Percentiles rank a stretch among this genome's conserved stretches.
These are phyloP conservation scores for Corvus cornix DNA, from an alignment of 2,113 vertebrate genomes.

Conservation along the genomic window DNA sequence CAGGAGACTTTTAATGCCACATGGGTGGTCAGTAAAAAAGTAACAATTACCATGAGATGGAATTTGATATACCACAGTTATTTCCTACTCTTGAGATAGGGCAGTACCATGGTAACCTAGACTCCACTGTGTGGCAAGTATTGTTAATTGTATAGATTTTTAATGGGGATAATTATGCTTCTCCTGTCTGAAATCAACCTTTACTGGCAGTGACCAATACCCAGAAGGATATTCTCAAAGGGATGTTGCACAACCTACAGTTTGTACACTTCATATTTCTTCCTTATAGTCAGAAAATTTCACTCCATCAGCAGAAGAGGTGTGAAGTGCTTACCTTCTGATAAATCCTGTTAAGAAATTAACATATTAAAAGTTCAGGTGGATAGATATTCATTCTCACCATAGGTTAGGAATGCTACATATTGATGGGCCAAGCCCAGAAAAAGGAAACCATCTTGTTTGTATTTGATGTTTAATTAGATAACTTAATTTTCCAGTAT, in stretches of 20 bases:
- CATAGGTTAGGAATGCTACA: background rate
- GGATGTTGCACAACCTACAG: background rate
- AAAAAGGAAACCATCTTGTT: background rate
- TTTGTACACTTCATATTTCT: background rate
- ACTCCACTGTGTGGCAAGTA: background rate
- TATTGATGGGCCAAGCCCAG: background rate
- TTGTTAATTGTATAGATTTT: slow-evolving; percentile 34
- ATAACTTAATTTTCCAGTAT: background rate
- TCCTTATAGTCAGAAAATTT: background rate
- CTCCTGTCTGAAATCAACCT: slow-evolving; percentile 21
- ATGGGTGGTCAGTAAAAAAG: slow-evolving; percentile 46
- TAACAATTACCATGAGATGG: slow-evolving; percentile 46
- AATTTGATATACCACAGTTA: slow-evolving; percentile 36
- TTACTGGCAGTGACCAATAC: slow-evolving; percentile 25
- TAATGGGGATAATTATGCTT: slow-evolving; percentile 28
- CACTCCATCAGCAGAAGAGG: background rate
- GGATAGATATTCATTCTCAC: background rate
- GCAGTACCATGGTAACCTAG: slow-evolving; percentile 54
- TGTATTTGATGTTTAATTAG: background rate
- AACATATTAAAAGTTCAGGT: background rate
- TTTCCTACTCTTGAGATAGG: slow-evolving; percentile 14
- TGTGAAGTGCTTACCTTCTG: background rate
- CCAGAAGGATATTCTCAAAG: background rate
- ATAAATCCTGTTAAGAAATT: background rate
- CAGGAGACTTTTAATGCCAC: slow-evolving; percentile 49